phyloP scores from a whole-genome alignment of 2,113 vertebrate species.

The Okapia johnstoni region DNA sequence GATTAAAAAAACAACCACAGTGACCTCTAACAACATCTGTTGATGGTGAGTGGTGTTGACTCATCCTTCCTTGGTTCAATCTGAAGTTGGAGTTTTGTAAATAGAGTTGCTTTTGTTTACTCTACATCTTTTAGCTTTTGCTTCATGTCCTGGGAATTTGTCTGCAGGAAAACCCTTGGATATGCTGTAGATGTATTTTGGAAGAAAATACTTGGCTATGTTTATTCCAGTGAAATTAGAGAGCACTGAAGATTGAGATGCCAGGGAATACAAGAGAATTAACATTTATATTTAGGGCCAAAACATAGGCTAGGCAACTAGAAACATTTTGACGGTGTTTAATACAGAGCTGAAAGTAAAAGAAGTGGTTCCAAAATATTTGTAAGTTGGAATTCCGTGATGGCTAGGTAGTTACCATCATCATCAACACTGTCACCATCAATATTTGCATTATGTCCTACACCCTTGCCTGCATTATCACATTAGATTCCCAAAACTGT shows the following conservation, averaged over 20 bases:
- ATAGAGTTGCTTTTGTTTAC: constrained; percentile 64
- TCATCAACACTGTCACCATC: not conserved
- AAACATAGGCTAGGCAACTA: constrained; percentile 32
- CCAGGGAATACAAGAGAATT: constrained; percentile 38
- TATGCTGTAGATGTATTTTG: constrained; percentile 52
- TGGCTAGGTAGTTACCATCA: not conserved
- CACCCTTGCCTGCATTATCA: not conserved
- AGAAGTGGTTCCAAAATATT: not conserved
- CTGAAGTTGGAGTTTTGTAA: constrained; percentile 48
- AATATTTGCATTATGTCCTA: not conserved
- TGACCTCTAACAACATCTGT: constrained; percentile 49
- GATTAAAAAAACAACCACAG: not conserved
- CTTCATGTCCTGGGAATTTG: constrained; percentile 50
- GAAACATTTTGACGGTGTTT: constrained; percentile 37
- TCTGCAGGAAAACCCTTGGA: constrained; percentile 51
- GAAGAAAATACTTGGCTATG: constrained; percentile 60
- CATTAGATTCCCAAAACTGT: not conserved
- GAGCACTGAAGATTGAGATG: constrained; percentile 38
- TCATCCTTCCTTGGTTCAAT: constrained; percentile 51
- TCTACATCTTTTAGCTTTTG: constrained; percentile 26
- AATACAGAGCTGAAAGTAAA: not conserved
- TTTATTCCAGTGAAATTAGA: constrained; percentile 66
- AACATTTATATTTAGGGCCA: constrained; percentile 63
- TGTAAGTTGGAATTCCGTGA: not conserved
- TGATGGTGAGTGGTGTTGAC: constrained; percentile 23